Evolutionary conservation across 1,140 invertebrate species (phyloP).

Genomic region (Diplogasteroides magnus): DNA sequence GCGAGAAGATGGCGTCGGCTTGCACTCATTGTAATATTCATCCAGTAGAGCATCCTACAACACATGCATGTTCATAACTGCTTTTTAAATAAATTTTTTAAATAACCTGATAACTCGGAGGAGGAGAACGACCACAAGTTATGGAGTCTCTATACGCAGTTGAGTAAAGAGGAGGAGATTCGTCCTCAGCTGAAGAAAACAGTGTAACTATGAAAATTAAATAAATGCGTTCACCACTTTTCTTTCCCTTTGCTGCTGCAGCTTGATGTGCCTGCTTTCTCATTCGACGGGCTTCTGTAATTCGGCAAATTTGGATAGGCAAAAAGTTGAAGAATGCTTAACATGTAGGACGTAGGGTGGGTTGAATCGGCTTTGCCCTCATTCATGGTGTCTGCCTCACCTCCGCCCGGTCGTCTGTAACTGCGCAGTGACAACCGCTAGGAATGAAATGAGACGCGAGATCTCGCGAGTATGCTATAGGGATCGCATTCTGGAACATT

Average conservation of each 20-base stretch:
- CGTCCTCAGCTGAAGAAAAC: too few species aligned
- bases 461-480: too few species aligned
- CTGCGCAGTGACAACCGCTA: too few species aligned
- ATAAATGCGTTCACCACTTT: not conserved
- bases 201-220: too few species aligned
- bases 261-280: not conserved
- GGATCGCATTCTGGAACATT: too few species aligned
- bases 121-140: not conserved
- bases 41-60: not conserved
- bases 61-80: not conserved
- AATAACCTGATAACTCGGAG: not conserved
- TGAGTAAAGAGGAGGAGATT: not conserved
- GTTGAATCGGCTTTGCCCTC: too few species aligned
- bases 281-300: not conserved
- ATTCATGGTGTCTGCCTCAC: too few species aligned
- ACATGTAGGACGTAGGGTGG: too few species aligned
- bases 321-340: too few species aligned
- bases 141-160: not conserved
- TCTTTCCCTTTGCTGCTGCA: not conserved
- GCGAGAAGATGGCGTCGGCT: too few species aligned
- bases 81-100: not conserved
- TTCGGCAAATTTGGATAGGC: not conserved
- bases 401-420: too few species aligned
- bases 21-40: not conserved
- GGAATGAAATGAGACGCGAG: too few species aligned